Base-by-base conservation (phyloP, 2,113 vertebrate genomes). In the Neolamprologus brichardi region DNA sequence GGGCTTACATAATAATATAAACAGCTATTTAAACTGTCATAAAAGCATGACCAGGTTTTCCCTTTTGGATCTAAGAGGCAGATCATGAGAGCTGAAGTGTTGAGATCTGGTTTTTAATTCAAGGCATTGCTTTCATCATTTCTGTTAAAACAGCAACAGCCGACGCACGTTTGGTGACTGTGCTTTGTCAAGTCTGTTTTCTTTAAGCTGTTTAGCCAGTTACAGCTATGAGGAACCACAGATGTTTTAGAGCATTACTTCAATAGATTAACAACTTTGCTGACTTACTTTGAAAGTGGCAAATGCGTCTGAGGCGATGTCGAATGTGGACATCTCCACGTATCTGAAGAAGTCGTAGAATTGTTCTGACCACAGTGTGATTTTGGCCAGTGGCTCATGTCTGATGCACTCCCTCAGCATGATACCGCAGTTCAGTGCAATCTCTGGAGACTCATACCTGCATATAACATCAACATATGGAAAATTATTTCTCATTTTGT, bases 341-440 rank as follows among this genome's bases (percentile, higher is more conserved):
- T 99, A 99, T 95, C 97, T 97, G 96, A 99, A 99, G 95, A 99
- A 99, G 96, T 99, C 97, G 82, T 97, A 97, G 95, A 99, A 99
- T 84, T 98, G 97, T 90, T 98, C 96, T 0, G 98, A 98, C 92
- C 97, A 97, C 54, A 99, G 97, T 5, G 98, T 95, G 91, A 97
- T 97, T 96, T 99, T 99, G 94, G 98, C 98, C 94, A 99, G 96
- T 1, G 98, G 98, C 64, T 99, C 98, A 5, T 99, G 97, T 82
- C 98, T 96, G 93, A 99, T 97, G 88, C 98, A 99, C 94, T 99
- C 98, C 64, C 98, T 96, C 93, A 99, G 95, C 98, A 99, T 99
- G 93, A 99, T 99, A 30, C 98, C 98, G 84, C 98, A 99, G 88
- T 98, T 98, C 84, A 99, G 97, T 81, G 98, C 98, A 60, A 99